Conservation (phyloP, 2,888 invertebrate species). For the Chydorus sphaericus region DNA sequence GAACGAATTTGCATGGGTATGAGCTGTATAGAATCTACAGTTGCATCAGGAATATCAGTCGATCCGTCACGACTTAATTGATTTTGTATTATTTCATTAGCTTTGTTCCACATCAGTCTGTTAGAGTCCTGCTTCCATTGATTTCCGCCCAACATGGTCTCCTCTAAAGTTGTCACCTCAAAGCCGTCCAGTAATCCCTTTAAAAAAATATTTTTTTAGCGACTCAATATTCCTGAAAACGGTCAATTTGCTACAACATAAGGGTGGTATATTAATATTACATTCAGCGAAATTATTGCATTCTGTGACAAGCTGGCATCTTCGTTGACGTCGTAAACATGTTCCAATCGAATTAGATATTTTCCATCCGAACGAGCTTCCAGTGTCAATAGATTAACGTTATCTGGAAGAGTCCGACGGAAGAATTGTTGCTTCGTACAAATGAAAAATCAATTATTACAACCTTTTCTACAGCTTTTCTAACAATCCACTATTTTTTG, state of each 20-base stretch:
- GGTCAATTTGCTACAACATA: no score
- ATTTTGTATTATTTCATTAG: not conserved
- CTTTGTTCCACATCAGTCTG: slow-evolving; percentile 4
- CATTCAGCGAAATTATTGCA: no score
- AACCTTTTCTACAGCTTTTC: not conserved
- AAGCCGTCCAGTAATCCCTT: not conserved
- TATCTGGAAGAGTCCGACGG: slow-evolving; percentile 41
- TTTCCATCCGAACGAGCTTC: slow-evolving; percentile 53
- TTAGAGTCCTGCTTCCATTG: slow-evolving; percentile 3
- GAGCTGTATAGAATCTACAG: not conserved
- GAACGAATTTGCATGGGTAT: not conserved
- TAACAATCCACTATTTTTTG: not conserved
- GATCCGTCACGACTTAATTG: not conserved
- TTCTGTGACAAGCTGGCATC: no score
- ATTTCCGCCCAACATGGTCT: slow-evolving; percentile 7
- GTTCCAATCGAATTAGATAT: slow-evolving; percentile 58
- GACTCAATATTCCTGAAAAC: no score
- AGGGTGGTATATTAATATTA: no score
- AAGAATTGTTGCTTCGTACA: slow-evolving; percentile 39
- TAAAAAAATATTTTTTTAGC: no score
- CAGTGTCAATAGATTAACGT: slow-evolving; percentile 58
- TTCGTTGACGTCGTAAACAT: slow-evolving; percentile 42
- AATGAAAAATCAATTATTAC: not conserved
- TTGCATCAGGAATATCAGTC: not conserved
- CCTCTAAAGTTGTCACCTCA: not conserved